Percentiles rank a stretch among this genome's conserved stretches.
Conservation (phyloP, 2,113 vertebrate genomes). For the Agelaius phoeniceus region DNA sequence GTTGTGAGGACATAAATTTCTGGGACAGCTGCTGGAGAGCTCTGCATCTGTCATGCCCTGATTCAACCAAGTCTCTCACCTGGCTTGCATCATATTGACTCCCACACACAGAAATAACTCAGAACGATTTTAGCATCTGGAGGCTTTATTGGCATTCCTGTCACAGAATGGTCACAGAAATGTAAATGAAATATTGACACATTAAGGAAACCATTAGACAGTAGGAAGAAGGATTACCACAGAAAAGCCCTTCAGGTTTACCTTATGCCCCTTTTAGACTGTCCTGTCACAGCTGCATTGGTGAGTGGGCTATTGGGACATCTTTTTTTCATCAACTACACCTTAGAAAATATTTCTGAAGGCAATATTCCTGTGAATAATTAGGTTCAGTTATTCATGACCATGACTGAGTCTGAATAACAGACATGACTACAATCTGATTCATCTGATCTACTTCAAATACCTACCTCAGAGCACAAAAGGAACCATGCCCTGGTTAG, state of each 20-base stretch:
- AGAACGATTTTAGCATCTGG: neutral
- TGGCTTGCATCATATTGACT: constrained; percentile 5
- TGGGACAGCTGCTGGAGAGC: neutral
- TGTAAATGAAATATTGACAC: constrained; percentile 23
- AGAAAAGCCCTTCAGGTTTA: neutral
- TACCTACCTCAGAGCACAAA: neutral
- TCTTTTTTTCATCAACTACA: neutral
- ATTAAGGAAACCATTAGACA: constrained; percentile 11
- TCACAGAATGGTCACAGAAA: neutral
- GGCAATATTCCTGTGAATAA: neutral
- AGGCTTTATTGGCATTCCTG: constrained; percentile 16
- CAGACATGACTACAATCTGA: neutral
- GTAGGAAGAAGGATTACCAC: neutral
- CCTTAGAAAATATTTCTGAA: neutral
- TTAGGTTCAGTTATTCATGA: neutral
- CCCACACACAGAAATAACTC: neutral
- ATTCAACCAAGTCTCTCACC: neutral
- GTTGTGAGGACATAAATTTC: neutral
- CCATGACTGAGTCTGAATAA: neutral
- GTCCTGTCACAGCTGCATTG: neutral
- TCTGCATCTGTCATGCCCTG: neutral
- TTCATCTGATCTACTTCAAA: neutral
- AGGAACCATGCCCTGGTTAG: neutral
- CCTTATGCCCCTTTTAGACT: neutral
- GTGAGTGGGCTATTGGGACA: neutral